Base-by-base conservation (phyloP, 2,888 invertebrate species). In the Stegophylla sp. region DNA sequence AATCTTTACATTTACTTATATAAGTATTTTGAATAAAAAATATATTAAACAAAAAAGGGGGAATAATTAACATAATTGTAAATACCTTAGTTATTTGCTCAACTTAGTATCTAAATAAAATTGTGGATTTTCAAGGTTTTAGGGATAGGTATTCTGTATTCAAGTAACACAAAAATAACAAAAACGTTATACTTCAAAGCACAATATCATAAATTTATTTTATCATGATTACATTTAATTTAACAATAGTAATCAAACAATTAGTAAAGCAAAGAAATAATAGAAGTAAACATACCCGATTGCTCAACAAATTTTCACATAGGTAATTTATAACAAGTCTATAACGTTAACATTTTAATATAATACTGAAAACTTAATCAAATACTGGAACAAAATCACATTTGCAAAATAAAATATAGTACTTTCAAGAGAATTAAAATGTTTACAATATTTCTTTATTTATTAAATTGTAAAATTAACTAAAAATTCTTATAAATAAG, bases 281-380 rank as follows among this genome's bases (percentile, higher is more conserved):
- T 63, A 51, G 48, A 63, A 66, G 53, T 53, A 66, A 76, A 43
- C 43, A n/a, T 76, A 76, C 51, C 26, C 23, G 34, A 64, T 53
- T 63, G 20, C 51, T 51, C 51, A 75, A 74, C 59, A 73, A 45
- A 72, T 17, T 56, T 63, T 41, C 34, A 63, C 12, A 12, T 2
- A 63, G 1, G 20, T 34, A 61, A 48, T 34, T 13, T 28, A 28
- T 74, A 74, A 63, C 61, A 56, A 72, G 56, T 56, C 63, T 20
- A 63, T 63, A 75, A 75, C 10, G 1, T 17, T 63, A 64, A 63
- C 63, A 34, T 63, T 64, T 41, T 1, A 10, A 61, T 63, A 75
- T 63, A 75, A 75, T 75, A 64, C 63, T 51, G 63, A 75, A 74
- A 75, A 75, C 74, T 75, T 75, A 75, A 75, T 51, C 63, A 75